These are phyloP conservation scores for Copsychus sechellarum DNA, from an alignment of 2,113 vertebrate genomes.

Conservation along the genomic window DNA sequence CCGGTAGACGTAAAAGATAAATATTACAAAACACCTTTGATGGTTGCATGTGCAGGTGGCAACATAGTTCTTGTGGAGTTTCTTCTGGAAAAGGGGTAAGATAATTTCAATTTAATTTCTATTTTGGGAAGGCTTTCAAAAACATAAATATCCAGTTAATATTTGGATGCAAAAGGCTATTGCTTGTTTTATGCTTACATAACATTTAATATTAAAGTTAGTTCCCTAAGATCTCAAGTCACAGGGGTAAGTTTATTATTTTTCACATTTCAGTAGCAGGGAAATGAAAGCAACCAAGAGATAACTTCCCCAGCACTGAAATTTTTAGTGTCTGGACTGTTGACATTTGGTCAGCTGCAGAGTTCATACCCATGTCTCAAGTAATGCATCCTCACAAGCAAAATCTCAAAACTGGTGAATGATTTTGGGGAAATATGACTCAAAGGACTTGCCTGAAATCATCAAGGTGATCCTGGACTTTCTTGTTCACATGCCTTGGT, in stretches of 20 bases:
- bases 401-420: not conserved
- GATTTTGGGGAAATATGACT: not conserved
- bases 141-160: not conserved
- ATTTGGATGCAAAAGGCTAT: not conserved
- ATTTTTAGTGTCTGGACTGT: not conserved
- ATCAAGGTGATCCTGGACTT: not conserved
- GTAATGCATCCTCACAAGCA: not conserved
- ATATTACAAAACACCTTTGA: slow-evolving; percentile 91
- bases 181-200: not conserved
- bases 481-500: not conserved
- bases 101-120: not conserved
- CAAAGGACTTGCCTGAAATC: not conserved
- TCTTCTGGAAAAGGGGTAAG: slow-evolving; percentile 86
- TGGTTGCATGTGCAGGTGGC: slow-evolving; percentile 85
- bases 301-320: not conserved
- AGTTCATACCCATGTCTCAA: not conserved
- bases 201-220: not conserved
- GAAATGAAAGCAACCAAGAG: not conserved
- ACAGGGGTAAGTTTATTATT: not conserved
- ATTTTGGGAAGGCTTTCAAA: not conserved
- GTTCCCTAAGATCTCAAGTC: not conserved
- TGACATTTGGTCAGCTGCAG: not conserved
- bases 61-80: slow-evolving; percentile 81
- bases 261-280: not conserved
- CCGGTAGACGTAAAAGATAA: slow-evolving; percentile 85